These are phyloP conservation scores for Peromyscus nudipes DNA, from an alignment of 2,797 vertebrate species.

Conservation along the genomic window DNA sequence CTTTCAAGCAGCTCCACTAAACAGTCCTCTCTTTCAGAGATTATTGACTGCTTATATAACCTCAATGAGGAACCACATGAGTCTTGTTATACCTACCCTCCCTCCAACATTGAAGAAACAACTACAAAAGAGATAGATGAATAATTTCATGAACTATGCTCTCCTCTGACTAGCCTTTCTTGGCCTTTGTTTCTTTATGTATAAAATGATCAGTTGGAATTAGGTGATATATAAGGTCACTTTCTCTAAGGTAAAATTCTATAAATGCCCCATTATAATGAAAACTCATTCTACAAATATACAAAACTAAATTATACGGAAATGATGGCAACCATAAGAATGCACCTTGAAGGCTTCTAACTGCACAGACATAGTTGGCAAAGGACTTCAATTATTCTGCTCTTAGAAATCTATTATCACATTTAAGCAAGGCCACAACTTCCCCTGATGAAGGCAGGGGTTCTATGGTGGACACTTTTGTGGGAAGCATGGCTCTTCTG, in stretches of 20 bases:
- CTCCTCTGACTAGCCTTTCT: neutral
- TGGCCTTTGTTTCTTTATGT: neutral
- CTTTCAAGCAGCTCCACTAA: neutral
- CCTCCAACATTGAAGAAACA: neutral
- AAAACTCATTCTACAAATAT: neutral
- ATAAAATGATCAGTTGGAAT: neutral
- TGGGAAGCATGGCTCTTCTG: neutral
- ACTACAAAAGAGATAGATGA: neutral
- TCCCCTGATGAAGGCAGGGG: neutral
- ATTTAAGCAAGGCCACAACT: neutral
- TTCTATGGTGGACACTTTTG: neutral
- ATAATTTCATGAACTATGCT: neutral
- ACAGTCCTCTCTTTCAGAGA: neutral
- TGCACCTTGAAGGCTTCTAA: neutral
- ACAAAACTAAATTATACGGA: neutral
- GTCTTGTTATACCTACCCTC: neutral
- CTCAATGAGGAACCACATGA: neutral
- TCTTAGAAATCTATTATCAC: neutral
- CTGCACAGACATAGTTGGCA: neutral
- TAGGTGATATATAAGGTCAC: neutral
- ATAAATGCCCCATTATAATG: neutral
- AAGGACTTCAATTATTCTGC: neutral
- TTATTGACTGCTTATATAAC: neutral
- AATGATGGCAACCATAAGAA: neutral
- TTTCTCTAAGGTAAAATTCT: constrained; percentile 14